Conservation (phyloP, 2,888 invertebrate species). For the Ophioninae sp. region DNA sequence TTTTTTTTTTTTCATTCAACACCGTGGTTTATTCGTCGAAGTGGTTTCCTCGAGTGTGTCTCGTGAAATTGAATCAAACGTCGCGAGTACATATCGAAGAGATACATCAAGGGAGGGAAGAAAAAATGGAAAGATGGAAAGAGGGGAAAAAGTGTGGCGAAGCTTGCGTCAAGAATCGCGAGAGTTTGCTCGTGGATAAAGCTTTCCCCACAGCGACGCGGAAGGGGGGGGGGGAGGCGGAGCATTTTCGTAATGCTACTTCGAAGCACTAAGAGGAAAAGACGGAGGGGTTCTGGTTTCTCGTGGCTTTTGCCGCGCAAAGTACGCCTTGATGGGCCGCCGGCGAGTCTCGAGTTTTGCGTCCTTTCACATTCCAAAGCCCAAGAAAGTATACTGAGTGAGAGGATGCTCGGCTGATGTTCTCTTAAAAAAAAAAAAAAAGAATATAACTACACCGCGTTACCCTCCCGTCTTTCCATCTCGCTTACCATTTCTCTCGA, state of each 20-base stretch:
- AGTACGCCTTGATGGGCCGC: conserved; percentile 41
- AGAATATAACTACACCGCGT: not conserved
- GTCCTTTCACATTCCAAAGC: conserved; percentile 45
- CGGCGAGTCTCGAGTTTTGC: conserved; percentile 51
- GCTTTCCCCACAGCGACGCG: conserved; percentile 39
- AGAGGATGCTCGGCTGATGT: conserved; percentile 49
- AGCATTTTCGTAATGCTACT: conserved; percentile 59
- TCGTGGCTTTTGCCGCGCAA: conserved; percentile 46
- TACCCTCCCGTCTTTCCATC: not conserved
- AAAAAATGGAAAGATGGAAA: conserved; percentile 14
- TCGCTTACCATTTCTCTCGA: not conserved
- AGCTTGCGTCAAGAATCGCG: conserved; percentile 41
- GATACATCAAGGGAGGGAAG: conserved; percentile 17
- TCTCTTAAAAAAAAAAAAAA: conserved; percentile 32
- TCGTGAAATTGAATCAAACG: conserved; percentile 61
- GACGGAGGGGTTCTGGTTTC: conserved; percentile 17
- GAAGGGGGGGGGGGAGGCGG: not conserved
- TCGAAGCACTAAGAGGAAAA: conserved; percentile 18
- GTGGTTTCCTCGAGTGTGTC: conserved; percentile 52
- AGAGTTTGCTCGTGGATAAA: conserved; percentile 53
- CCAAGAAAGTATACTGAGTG: conserved; percentile 54
- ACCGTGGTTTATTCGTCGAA: conserved; percentile 19
- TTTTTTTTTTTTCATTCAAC: not conserved
- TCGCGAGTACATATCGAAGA: conserved; percentile 46
- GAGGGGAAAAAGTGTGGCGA: conserved; percentile 22